Percentiles rank a stretch among this genome's conserved stretches.
Conservation (phyloP, 2,797 vertebrate genomes). For the Pipistrellus pygmaeus region DNA sequence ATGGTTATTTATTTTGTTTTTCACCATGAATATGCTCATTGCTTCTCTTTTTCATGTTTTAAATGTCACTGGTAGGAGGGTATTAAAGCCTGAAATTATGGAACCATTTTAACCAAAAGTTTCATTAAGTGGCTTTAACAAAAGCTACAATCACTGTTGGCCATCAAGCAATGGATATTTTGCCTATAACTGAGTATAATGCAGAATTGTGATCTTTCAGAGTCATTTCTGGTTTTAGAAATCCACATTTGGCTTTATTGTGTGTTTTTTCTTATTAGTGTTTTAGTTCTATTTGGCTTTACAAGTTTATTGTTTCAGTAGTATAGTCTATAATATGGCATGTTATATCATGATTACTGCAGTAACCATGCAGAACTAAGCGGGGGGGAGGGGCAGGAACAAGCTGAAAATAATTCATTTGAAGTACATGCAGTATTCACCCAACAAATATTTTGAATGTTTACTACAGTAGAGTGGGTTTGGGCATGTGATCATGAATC, state of each 20-base stretch:
- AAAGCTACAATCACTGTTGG: constrained; percentile 12
- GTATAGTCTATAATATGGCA: not conserved
- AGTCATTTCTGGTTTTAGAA: constrained; percentile 31
- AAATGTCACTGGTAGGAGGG: not conserved
- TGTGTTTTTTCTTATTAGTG: not conserved
- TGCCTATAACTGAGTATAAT: constrained; percentile 2
- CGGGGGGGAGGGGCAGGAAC: not conserved
- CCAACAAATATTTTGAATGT: not conserved
- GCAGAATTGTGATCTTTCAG: constrained; percentile 46
- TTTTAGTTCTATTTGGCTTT: not conserved
- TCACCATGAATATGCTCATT: not conserved
- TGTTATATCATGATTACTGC: not conserved
- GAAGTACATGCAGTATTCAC: not conserved
- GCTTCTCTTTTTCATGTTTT: not conserved
- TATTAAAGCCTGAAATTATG: constrained; percentile 53
- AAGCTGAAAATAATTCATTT: not conserved
- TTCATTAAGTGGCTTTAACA: constrained; percentile 59
- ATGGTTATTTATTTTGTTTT: not conserved
- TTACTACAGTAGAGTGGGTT: not conserved
- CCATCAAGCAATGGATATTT: constrained; percentile 36
- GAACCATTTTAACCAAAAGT: not conserved
- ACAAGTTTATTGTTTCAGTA: not conserved
- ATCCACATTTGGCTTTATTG: not conserved
- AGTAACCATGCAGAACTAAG: not conserved
- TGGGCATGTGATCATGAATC: not conserved